phyloP scores from a whole-genome alignment of 2,113 vertebrate species.

The Prolemur simus region DNA sequence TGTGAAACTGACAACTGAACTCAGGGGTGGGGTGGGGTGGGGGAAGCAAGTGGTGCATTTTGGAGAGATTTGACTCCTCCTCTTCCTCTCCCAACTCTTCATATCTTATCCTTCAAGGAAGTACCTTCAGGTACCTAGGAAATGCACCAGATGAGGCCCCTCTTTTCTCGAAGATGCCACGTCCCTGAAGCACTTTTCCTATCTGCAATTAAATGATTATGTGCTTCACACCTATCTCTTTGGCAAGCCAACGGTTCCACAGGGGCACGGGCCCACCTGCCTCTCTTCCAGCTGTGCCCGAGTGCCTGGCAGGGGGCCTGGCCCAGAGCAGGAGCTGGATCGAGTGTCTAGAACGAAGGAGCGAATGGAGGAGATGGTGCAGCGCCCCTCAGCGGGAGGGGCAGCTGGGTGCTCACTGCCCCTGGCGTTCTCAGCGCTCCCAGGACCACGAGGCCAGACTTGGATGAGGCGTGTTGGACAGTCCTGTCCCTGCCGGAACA shows the following conservation, averaged over 20 bases:
- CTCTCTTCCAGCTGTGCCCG: neutral
- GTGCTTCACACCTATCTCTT: neutral
- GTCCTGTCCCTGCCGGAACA: accelerated
- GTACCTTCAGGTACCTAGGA: neutral
- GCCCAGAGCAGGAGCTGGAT: neutral
- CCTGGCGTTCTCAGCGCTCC: neutral
- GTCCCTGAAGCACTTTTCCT: neutral
- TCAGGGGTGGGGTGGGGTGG: accelerated
- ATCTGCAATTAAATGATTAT: neutral
- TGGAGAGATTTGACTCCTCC: neutral
- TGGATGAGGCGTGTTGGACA: accelerated
- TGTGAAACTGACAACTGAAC: accelerated
- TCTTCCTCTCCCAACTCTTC: too few relatives aligned
- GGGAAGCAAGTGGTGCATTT: accelerated
- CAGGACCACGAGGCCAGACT: neutral
- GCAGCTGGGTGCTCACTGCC: accelerated
- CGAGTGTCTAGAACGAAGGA: neutral
- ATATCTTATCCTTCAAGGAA: neutral
- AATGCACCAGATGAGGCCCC: neutral
- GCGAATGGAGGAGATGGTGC: neutral
- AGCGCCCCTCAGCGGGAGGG: neutral
- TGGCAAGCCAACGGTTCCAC: neutral
- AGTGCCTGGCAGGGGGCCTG: neutral
- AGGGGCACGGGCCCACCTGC: neutral
- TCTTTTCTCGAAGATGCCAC: neutral